Evolutionary conservation across 2,888 invertebrate genomes (phyloP), one percentile per base, ranked within the genome.

Genomic region (Rhimphoctona megacephalus): DNA sequence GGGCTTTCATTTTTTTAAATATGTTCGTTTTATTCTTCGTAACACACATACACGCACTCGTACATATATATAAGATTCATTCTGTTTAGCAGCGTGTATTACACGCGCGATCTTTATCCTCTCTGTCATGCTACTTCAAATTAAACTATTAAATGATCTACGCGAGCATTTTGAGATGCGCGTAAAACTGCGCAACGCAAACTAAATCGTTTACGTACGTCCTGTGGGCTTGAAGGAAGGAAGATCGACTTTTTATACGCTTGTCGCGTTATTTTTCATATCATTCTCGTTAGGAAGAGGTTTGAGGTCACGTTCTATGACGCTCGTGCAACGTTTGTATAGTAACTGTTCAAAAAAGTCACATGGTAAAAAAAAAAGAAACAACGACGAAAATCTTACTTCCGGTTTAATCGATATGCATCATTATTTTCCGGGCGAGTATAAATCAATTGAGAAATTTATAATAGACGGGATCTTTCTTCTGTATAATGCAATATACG

Each of bases 231-330:
- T 7, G 61, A 6, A 61, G 61, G 4, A 61, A 30, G 61, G 30
- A 61, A 30, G 25, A 61, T 30, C 57, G 11, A 57, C 43, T 54
- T 54, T 22, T 54, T 54, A 54, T 54, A 54, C 22, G 54, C 57
- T 57, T 25, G 11, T 61, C 30, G 25, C 57, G n/a, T 33, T 25
- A 69, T 54, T 14, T 43, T 70, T 11, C 64, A 22, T 22, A 74
- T 19, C 54, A 49, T 69, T 79, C 70, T 66, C 46, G 69, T 74
- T 67, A 57, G 81, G 85, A 85, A 85, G 70, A 74, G 43, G 61
- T 30, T 66, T 64, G 74, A 85, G 73, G 22, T n/a, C 25, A 39
- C 5, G 22, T 2, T 25, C 9, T 46, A 46, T 14, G 19, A 54
- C 52, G 54, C 46, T 52, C 43, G 57, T 57, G 72, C 36, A 36